Percentiles rank a stretch among this genome's conserved stretches.
These are phyloP conservation scores for Bacillus rossius DNA, from an alignment of 1,140 invertebrate species.

Conservation along the genomic window DNA sequence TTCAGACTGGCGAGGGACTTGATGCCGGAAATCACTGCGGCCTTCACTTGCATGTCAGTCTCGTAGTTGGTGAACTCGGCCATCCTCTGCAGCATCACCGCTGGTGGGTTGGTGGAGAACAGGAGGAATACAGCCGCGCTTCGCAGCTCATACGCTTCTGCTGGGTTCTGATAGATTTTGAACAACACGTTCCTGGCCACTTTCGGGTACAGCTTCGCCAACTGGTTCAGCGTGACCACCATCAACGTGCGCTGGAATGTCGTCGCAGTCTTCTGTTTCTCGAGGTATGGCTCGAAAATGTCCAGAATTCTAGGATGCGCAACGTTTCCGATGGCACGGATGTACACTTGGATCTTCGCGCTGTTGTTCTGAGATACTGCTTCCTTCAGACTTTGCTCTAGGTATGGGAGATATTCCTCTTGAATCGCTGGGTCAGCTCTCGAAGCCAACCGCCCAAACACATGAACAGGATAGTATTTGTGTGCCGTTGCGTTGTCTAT, in stretches of 20 bases:
- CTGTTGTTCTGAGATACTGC: constrained; percentile 46
- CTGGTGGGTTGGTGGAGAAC: constrained; percentile 52
- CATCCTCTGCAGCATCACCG: constrained; percentile 58
- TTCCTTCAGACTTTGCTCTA: constrained; percentile 46
- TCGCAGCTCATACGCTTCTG: constrained; percentile 56
- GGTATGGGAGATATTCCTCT: constrained; percentile 51
- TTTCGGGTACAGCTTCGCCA: constrained; percentile 45
- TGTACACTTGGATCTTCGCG: constrained; percentile 51
- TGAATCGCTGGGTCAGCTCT: constrained; percentile 45
- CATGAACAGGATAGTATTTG: constrained; percentile 54
- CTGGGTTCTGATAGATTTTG: constrained; percentile 58
- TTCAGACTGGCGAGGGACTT: constrained; percentile 42
- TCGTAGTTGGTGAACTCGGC: constrained; percentile 60
- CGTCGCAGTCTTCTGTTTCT: constrained; percentile 46
- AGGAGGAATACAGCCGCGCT: constrained; percentile 54
- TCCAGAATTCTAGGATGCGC: constrained; percentile 52
- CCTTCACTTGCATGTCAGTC: constrained; percentile 51
- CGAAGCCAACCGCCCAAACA: constrained; percentile 48
- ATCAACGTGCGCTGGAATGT: constrained; percentile 57
- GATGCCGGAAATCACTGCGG: constrained; percentile 54
- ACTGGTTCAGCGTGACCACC: constrained; percentile 46
- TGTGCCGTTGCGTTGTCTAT: constrained; percentile 50
- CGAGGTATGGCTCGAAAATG: constrained; percentile 58
- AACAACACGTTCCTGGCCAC: constrained; percentile 50
- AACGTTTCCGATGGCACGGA: constrained; percentile 55